Base-by-base conservation (phyloP, 2,113 vertebrate genomes). In the Passer domesticus region DNA sequence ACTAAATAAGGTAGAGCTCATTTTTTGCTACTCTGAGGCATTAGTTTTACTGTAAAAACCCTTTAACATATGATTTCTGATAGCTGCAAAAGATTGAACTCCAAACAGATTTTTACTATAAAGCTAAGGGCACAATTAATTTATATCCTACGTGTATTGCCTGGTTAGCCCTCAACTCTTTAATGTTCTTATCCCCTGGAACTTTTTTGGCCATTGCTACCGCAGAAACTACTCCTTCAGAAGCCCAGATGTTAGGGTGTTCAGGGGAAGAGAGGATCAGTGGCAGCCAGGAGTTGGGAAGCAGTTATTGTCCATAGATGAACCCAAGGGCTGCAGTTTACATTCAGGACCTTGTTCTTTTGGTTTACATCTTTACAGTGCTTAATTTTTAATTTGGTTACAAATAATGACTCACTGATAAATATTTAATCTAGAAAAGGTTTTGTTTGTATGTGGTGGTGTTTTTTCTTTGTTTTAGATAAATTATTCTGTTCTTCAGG, bases 111-210 rank as follows among this genome's bases (percentile, higher is more conserved):
- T 53, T 14, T 52, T 75, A 11, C 6, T 55, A 2, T 43, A 64
- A 68, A 15, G 39, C 31, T 18, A 33, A 15, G 10, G 25, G 15
- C 15, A 70, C 15, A 60, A 55, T 81, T 77, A 62, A 66, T 66
- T 81, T 49, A 14, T 62, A 13, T 43, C 3, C 1, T 37, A 20
- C 0, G 0, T 62, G 15, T 7, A 59, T 75, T 53, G 4, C 6
- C 20, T 44, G 28, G 3, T 81, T 80, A 60, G 7, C 53, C 76
- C 41, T 89, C 11, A 75, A 11, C 13, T n/a, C 8, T 28, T 21
- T 0, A 2, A 31, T 53, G 5, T 24, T 83, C 88, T 83, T 20
- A 31, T 67, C 7, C 3, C 4, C 9, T 59, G 33, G 5, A 53
- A 23, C 4, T 12, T 31, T 47, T 83, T 63, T 63, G 18, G 8